phyloP scores from a whole-genome alignment of 2,888 invertebrate species.

The Nysson spinosus region DNA sequence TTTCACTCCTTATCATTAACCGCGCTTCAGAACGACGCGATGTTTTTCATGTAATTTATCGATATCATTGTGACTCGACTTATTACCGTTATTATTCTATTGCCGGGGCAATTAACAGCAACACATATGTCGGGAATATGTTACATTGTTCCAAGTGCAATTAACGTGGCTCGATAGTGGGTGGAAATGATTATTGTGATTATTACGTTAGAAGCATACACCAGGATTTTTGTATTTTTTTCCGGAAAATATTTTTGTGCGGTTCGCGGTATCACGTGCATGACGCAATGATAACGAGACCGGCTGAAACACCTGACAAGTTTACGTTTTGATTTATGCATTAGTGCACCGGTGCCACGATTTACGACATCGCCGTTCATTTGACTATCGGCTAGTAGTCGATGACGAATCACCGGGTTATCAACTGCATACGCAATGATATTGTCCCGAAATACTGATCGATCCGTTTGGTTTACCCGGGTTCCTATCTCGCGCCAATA shows the following conservation, averaged over 20 bases:
- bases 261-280: slow-evolving; percentile 33
- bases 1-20: too few species aligned
- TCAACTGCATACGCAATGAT: slow-evolving; percentile 54
- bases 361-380: slow-evolving; percentile 55
- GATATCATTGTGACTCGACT: too few species aligned
- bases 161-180: slow-evolving; percentile 31
- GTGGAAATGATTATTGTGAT: too few species aligned
- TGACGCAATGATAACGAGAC: slow-evolving; percentile 53
- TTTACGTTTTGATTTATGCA: slow-evolving; percentile 53
- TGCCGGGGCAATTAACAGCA: slow-evolving; percentile 18
- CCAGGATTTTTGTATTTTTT: slow-evolving; percentile 6
- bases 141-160: slow-evolving; percentile 25
- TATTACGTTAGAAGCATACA: too few species aligned
- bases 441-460: slow-evolving; percentile 55
- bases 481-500: slow-evolving; percentile 25
- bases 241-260: slow-evolving; percentile 42
- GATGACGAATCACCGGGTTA: slow-evolving; percentile 59
- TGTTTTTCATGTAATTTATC: too few species aligned
- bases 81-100: slow-evolving; percentile 33
- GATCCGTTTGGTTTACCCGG: background rate
- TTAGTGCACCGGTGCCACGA: slow-evolving; percentile 52
- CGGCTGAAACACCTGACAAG: slow-evolving; percentile 52
- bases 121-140: slow-evolving; percentile 5
- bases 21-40: too few species aligned
- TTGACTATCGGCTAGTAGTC: slow-evolving; percentile 55